phyloP scores from a whole-genome alignment of 2,797 vertebrate species.

The Galaxias olidus region DNA sequence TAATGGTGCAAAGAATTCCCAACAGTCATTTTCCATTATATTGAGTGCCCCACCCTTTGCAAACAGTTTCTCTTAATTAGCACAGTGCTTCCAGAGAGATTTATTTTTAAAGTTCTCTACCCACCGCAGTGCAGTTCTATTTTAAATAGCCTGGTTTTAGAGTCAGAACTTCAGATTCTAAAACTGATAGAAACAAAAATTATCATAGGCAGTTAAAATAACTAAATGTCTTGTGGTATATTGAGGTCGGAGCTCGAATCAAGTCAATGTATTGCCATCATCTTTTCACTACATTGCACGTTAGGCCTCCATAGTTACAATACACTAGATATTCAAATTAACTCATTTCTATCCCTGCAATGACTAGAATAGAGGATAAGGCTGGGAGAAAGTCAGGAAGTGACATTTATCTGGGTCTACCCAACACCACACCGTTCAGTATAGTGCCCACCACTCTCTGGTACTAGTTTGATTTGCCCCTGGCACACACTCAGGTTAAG shows the following conservation, averaged over 20 bases:
- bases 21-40: conserved; percentile 4
- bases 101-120: not conserved
- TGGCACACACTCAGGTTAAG: conserved; percentile 23
- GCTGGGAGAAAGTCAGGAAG: too few species aligned
- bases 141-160: not conserved
- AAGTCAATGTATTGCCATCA: too few species aligned
- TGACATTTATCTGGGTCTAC: too few species aligned
- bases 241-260: too few species aligned
- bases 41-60: not conserved
- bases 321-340: too few species aligned
- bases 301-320: too few species aligned
- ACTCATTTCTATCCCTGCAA: too few species aligned
- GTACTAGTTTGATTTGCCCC: conserved; percentile 39
- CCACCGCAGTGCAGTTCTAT: not conserved
- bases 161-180: not conserved
- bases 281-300: too few species aligned
- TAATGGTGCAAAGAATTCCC: conserved; percentile 4
- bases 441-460: conserved; percentile 33
- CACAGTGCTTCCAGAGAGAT: not conserved
- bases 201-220: too few species aligned
- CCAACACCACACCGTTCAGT: conserved; percentile 6
- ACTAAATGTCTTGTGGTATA: too few species aligned
- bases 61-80: conserved; percentile 14
- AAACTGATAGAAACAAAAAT: not conserved
- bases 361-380: too few species aligned